Conservation (phyloP, 2,113 vertebrate species). For the Gobio gobio region DNA sequence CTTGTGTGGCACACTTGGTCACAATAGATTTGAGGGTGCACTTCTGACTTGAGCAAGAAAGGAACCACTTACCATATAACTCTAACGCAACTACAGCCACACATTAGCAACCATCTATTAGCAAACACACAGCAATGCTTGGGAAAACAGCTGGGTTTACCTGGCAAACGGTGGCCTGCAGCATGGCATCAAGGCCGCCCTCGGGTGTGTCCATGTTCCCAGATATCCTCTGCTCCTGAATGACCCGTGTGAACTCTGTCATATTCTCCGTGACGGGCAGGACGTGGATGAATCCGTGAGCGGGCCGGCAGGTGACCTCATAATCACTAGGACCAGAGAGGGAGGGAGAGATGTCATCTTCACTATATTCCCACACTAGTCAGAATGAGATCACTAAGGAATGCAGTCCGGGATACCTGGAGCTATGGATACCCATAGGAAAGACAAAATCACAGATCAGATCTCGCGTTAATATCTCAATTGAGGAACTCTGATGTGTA, state of each 20-base stretch:
- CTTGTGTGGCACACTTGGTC: too few relatives aligned
- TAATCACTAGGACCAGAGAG: slow-evolving; percentile 79
- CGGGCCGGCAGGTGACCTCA: slow-evolving; percentile 89
- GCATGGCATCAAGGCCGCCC: slow-evolving; percentile 95
- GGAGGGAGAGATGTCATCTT: not conserved
- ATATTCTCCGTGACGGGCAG: slow-evolving; percentile 92
- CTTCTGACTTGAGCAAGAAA: not conserved
- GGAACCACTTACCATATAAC: not conserved
- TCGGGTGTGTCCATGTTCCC: slow-evolving; percentile 98
- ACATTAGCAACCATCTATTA: too few relatives aligned
- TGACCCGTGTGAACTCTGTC: slow-evolving; percentile 89
- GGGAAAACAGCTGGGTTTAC: slow-evolving; percentile 66
- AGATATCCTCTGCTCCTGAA: slow-evolving; percentile 92
- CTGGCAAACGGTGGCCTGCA: slow-evolving; percentile 95
- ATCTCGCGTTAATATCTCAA: not conserved
- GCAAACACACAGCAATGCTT: too few relatives aligned
- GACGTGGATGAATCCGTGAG: slow-evolving; percentile 94
- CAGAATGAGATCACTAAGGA: slow-evolving; percentile 42
- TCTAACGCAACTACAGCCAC: too few relatives aligned
- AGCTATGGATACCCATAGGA: not conserved
- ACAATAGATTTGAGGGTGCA: too few relatives aligned
- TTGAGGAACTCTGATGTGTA: not conserved
- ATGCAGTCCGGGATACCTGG: slow-evolving; percentile 8
- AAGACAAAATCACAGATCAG: not conserved
- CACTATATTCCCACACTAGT: slow-evolving; percentile 51